Conservation (phyloP, 1,140 invertebrate genomes). For the Rhyzopertha dominica region DNA sequence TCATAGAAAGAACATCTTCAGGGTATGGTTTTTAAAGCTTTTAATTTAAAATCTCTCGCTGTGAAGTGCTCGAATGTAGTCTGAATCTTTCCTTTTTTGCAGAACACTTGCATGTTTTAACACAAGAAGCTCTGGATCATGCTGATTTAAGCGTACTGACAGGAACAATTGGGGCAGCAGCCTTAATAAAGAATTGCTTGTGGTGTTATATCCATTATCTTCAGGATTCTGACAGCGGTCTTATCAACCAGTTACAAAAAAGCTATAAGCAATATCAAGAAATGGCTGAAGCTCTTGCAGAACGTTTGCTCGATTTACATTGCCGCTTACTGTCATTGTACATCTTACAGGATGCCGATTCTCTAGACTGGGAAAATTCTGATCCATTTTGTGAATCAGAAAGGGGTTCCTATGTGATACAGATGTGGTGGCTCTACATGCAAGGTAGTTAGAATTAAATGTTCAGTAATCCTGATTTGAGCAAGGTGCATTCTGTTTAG, state of each 20-base stretch:
- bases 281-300: conserved; percentile 74
- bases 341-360: conserved; percentile 71
- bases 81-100: conserved; percentile 16
- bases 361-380: conserved; percentile 59
- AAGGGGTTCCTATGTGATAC: conserved; percentile 67
- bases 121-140: conserved; percentile 74
- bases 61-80: no score
- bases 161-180: conserved; percentile 70
- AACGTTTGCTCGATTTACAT: conserved; percentile 71
- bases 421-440: conserved; percentile 85
- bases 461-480: background rate
- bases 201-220: conserved; percentile 64
- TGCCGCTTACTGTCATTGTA: conserved; percentile 68
- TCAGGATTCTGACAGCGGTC: conserved; percentile 45
- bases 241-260: conserved; percentile 39
- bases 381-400: conserved; percentile 63
- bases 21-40: no score
- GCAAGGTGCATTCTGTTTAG: conserved; percentile 41
- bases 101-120: conserved; percentile 71
- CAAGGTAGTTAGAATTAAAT: conserved; percentile 52
- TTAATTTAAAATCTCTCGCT: no score
- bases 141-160: conserved; percentile 72
- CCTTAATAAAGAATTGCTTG: conserved; percentile 67
- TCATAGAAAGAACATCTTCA: no score
- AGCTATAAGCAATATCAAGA: conserved; percentile 71